Evolutionary conservation across 2,113 vertebrate species (phyloP), one percentile per base, ranked within the genome.

Genomic region (Hemiprocne comata): DNA sequence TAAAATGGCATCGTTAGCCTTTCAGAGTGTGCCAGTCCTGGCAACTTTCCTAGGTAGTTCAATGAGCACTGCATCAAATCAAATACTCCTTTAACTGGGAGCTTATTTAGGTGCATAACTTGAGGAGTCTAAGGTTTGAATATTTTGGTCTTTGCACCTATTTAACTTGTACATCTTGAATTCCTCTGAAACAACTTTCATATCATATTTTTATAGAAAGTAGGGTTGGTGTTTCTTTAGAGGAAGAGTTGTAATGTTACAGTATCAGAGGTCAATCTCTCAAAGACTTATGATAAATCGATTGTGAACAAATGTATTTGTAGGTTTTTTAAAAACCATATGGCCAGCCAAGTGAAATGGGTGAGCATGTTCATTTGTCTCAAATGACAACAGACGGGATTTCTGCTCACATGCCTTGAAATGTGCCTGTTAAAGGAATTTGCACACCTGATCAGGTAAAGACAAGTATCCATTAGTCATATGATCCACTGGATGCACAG

Each of bases 21-120:
- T 97, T 97, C 79, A 94, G 76, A 81, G 64, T 50, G 53, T 72
- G 79, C 90, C 86, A 93, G 0, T 82, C 55, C 76, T 96, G 96
- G 94, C 95, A 94, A 2, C 54, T 81, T 89, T 95, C 92, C 92
- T 89, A 51, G 92, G 44, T 44, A 78, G 74, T 40, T 95, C 90
- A 94, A 11, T 87, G 61, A 36, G 61, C 38, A 18, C 24, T 90
- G 73, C 70, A 0, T 66, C 53, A 74, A 79, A 54, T 78, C 70
- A 81, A 71, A 77, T 53, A 53, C 36, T 70, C 5, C 40, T 85
- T 90, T 75, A 93, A 60, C 10, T 53, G 24, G 69, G 60, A 88
- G 20, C 38, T 92, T 86, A 64, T 80, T 95, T 64, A 81, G 61
- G 82, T 84, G 40, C 69, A 74, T 81, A 81, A 67, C 53, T 95